Evolutionary conservation across 1,140 invertebrate genomes (phyloP).

Genomic region (Diprion similis): DNA sequence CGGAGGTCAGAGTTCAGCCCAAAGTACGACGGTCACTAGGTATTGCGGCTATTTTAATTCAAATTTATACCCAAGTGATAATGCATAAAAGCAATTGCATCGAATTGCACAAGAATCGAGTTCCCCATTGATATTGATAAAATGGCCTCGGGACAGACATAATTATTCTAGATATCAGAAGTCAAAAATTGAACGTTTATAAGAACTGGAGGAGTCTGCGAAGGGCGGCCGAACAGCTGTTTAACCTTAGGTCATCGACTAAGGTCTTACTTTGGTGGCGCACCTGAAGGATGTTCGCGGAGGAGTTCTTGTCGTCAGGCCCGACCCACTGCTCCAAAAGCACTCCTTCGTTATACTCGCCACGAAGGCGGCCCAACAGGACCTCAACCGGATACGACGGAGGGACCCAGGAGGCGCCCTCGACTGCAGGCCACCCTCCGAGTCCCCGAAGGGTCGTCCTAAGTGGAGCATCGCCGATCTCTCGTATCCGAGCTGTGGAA

Average conservation of each 20-base stretch:
- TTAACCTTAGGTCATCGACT: constrained; percentile 20
- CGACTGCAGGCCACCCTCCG: constrained; percentile 82
- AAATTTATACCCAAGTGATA: constrained; percentile 11
- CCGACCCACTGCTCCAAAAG: constrained; percentile 83
- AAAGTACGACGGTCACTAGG: neutral
- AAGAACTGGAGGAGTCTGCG: neutral
- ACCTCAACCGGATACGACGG: constrained; percentile 67
- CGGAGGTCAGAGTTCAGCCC: neutral
- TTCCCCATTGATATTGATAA: neutral
- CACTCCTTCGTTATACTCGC: constrained; percentile 77
- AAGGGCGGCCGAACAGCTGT: neutral
- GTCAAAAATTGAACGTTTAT: neutral
- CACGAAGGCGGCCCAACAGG: constrained; percentile 72
- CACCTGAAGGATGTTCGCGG: constrained; percentile 86
- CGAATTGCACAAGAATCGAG: too few species aligned
- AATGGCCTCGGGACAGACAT: neutral
- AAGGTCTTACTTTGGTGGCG: constrained; percentile 57
- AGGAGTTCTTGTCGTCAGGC: constrained; percentile 86
- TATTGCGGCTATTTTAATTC: constrained; percentile 13
- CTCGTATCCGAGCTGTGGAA: constrained; percentile 73
- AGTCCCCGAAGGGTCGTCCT: constrained; percentile 66
- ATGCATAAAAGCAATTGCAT: neutral
- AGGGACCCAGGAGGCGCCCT: constrained; percentile 67
- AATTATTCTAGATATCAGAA: neutral
- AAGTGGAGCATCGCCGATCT: constrained; percentile 72